Evolutionary conservation across 2,797 vertebrate species (phyloP).

Genomic region (Lutjanus campechanus): DNA sequence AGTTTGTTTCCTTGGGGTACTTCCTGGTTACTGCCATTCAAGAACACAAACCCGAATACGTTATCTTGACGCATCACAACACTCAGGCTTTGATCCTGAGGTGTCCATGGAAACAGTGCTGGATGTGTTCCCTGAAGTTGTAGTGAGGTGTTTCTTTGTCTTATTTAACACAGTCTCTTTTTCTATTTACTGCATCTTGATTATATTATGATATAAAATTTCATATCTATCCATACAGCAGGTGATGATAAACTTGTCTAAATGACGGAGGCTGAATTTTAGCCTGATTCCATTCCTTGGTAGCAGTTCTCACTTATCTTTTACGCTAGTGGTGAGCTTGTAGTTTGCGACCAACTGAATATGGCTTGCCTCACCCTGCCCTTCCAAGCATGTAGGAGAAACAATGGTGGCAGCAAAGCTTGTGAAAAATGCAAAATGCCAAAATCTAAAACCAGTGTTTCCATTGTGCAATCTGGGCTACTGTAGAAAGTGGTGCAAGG

Average conservation of each 20-base stretch:
- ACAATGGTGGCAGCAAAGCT: too few species aligned
- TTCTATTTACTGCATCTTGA: neutral
- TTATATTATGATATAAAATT: neutral
- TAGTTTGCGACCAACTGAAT: too few species aligned
- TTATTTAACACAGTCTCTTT: neutral
- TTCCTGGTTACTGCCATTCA: constrained; percentile 69
- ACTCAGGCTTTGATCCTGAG: constrained; percentile 50
- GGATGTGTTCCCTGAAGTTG: constrained; percentile 5
- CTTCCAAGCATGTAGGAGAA: too few species aligned
- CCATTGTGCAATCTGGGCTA: too few species aligned
- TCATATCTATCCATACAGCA: neutral
- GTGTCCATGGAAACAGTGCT: constrained; percentile 14
- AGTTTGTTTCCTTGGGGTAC: constrained; percentile 62
- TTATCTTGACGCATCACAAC: constrained; percentile 56
- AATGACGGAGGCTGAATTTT: neutral
- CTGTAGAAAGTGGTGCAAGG: too few species aligned
- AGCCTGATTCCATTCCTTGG: neutral
- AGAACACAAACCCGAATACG: constrained; percentile 21
- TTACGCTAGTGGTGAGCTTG: too few species aligned
- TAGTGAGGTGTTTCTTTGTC: neutral
- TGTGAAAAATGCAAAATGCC: too few species aligned
- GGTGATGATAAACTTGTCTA: neutral
- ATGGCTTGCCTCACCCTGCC: too few species aligned
- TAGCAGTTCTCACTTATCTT: neutral
- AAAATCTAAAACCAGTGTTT: too few species aligned